Evolutionary conservation across 2,113 vertebrate species (phyloP).

Genomic region (Gila orcuttii): DNA sequence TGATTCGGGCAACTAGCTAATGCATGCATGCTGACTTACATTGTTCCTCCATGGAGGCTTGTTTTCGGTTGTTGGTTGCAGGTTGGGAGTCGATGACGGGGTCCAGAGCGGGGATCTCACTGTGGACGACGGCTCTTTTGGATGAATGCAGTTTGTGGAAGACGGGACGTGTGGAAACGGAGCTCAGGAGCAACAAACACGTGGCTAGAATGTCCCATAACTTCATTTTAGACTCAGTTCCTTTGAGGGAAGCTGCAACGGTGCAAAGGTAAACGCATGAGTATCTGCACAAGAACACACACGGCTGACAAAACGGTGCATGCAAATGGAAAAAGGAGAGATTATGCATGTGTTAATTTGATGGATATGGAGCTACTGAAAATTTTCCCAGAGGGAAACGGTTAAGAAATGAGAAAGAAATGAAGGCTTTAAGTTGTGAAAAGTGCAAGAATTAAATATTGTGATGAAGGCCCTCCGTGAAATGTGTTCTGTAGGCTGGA

Average conservation of each 20-base stretch:
- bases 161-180: slow-evolving; percentile 88
- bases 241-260: slow-evolving; percentile 86
- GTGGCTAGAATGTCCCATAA: slow-evolving; percentile 98
- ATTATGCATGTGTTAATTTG: not conserved
- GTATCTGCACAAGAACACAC: not conserved
- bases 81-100: slow-evolving; percentile 69
- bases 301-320: not conserved
- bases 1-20: not conserved
- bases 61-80: slow-evolving; percentile 68
- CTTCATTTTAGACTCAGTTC: slow-evolving; percentile 99
- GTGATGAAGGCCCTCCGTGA: not conserved
- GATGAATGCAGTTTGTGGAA: slow-evolving; percentile 81
- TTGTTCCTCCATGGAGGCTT: slow-evolving; percentile 72
- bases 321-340: not conserved
- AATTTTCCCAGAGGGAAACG: not conserved
- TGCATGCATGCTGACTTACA: slow-evolving; percentile 67
- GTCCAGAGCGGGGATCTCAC: slow-evolving; percentile 77
- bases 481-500: slow-evolving; percentile 17
- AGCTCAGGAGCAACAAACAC: slow-evolving; percentile 97
- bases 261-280: slow-evolving; percentile 17
- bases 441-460: slow-evolving; percentile 18
- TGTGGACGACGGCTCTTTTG: slow-evolving; percentile 77
- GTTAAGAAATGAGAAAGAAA: not conserved
- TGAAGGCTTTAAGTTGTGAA: not conserved
- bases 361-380: not conserved